Percentiles rank a stretch among this genome's conserved stretches.
Evolutionary conservation across 2,888 invertebrate species (phyloP).

Genomic region (Meteorus colon): DNA sequence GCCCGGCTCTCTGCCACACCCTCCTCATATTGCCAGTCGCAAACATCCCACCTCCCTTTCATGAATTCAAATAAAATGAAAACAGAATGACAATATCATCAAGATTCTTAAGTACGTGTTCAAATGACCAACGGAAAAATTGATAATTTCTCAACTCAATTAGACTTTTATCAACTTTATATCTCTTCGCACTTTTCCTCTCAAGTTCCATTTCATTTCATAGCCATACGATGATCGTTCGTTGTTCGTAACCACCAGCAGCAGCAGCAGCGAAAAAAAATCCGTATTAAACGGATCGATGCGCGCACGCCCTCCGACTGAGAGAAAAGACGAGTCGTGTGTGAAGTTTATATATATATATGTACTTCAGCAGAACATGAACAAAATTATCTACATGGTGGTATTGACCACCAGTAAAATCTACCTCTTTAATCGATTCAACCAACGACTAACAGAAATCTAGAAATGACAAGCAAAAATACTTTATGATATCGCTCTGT

Average conservation of each 20-base stretch:
- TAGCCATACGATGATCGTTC: slow-evolving; percentile 14
- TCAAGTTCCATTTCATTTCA: background rate
- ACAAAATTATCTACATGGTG: slow-evolving; percentile 24
- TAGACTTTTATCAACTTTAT: no score
- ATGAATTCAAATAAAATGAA: background rate
- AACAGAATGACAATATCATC: background rate
- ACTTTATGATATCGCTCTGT: no score
- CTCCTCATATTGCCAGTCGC: slow-evolving; percentile 48
- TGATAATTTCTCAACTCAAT: no score
- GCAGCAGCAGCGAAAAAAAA: slow-evolving; percentile 24
- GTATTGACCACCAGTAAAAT: slow-evolving; percentile 19
- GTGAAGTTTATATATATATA: background rate
- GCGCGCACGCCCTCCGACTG: slow-evolving; percentile 42
- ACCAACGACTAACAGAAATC: background rate
- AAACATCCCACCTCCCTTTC: slow-evolving; percentile 14
- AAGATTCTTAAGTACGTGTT: background rate
- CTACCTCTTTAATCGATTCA: slow-evolving; percentile 39
- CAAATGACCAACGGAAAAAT: background rate
- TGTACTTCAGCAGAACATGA: background rate
- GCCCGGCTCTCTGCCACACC: slow-evolving; percentile 54
- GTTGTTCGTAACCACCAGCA: background rate
- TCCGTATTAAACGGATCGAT: slow-evolving; percentile 40
- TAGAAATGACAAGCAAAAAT: background rate
- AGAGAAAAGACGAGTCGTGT: slow-evolving; percentile 22
- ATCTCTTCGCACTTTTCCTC: background rate